phyloP scores from a whole-genome alignment of 2,113 vertebrate genomes.

The Myanophis thanlyinensis region DNA sequence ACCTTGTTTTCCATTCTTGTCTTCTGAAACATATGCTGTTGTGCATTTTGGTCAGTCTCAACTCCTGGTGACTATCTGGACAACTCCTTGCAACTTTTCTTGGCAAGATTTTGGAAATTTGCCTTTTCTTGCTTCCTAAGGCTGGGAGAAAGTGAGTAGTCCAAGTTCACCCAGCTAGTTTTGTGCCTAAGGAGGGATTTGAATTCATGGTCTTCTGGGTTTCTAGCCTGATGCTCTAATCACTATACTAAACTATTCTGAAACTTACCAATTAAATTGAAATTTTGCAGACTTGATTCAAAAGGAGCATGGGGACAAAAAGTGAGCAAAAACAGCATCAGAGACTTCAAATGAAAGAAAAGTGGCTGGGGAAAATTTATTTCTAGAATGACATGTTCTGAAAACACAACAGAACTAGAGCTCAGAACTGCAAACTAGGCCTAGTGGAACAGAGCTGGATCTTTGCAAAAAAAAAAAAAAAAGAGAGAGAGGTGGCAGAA shows the following conservation, averaged over 20 bases:
- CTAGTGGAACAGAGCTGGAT: background rate
- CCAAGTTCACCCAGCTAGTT: background rate
- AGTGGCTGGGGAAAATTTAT: background rate
- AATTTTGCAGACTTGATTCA: background rate
- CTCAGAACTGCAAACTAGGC: background rate
- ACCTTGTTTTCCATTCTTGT: background rate
- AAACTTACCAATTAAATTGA: conserved; percentile 5
- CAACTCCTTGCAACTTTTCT: background rate
- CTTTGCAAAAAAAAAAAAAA: background rate
- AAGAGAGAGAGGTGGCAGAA: background rate
- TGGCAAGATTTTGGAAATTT: background rate
- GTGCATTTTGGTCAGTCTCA: background rate
- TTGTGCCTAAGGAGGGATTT: background rate
- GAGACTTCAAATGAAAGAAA: background rate
- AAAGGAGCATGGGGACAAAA: background rate
- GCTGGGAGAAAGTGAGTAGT: background rate
- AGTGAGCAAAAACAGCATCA: conserved; percentile 8
- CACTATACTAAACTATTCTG: background rate
- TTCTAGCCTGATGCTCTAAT: background rate
- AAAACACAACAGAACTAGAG: background rate
- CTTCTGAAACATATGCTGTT: background rate
- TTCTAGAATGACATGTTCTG: background rate
- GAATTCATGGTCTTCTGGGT: background rate
- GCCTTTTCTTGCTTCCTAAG: background rate
- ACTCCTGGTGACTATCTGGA: background rate